Evolutionary conservation across 2,888 invertebrate species (phyloP), one percentile per base, ranked within the genome.

Genomic region (Eupithecia inturbata): DNA sequence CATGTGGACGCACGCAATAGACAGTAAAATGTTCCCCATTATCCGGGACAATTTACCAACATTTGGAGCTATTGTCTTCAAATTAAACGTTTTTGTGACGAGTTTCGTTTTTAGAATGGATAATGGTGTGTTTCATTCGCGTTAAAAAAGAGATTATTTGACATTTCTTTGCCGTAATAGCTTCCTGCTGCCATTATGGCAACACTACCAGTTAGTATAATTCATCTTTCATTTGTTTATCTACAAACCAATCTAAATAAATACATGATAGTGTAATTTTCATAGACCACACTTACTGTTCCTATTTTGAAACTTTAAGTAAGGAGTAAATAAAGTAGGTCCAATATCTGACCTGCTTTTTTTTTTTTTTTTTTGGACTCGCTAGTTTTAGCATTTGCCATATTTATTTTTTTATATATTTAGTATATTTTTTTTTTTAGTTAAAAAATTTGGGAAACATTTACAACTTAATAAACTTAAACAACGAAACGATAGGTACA

Each of bases 1-100:
- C 82, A 82, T 82, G 75, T 80, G 79, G 71, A 78, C 82, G 82
- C 89, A 89, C 89, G 90, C 89, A 84, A 89, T 75, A 39, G 68
- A 78, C 76, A 63, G 49, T 74, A 77, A 77, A 53, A 79, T 79
- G 72, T 70, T 74, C 79, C 73, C 76, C 68, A 74, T 75, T 81
- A 73, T 68, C 62, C 64, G 75, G 71, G 49, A 73, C 73, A 69
- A 76, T 78, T 73, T 74, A 77, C 77, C 73, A 78, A 75, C 67
- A 73, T 76, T 68, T 75, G 68, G 33, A 75, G 70, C 62, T 57
- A 64, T 41, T 69, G 79, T 74, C 74, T 70, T 77, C 72, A 74
- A 76, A 75, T 73, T 45, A 77, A 73, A 72, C 66, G 73, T 74
- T 77, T 77, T 75, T 64, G 73, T 74, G 74, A 71, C 76, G 68